Base-by-base conservation (phyloP, 2,113 vertebrate species). In the Sprattus sprattus region DNA sequence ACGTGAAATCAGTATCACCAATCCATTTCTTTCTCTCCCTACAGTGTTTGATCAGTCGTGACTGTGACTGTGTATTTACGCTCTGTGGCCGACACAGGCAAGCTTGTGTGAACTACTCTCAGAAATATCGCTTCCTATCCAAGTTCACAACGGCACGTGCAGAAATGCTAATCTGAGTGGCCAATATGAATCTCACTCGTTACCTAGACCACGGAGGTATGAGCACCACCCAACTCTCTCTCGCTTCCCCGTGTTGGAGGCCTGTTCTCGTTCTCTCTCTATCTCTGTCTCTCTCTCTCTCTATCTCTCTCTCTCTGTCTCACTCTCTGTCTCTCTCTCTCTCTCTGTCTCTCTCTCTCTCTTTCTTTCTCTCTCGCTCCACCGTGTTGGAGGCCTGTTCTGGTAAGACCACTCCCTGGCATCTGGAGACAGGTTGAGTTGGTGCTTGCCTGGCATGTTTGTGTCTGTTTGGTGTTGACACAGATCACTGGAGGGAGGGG, bases 401-500 rank as follows among this genome's bases (percentile, higher is more conserved):
- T 78, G 71, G 28, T 78, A 44, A 3, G 71, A 16, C 28, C 22
- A 2, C 57, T 6, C 18, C 4, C 6, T 18, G 57, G 20, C 9
- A 67, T 67, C n/a, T n/a, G 2, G 22, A 39, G 71, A 32, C 71
- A 15, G 71, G 28, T 32, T 78, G 71, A 39, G 15, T 5, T 78
- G 25, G 10, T 78, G 32, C 71, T 16, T 78, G 71, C 16, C 71
- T 78, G 28, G 71, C 71, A 75, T 75, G 28, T 39, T 32, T 78
- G 28, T 39, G 71, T 78, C 25, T 78, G 71, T 78, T 78, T 78
- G 10, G 32, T 78, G 71, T 78, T 78, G 71, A 78, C 71, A 67
- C 64, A 25, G 9, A 78, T 13, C 28, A 32, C 6, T 18, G 3
- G 28, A 13, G 71, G 28, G 3, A 11, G 4, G 71, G 28, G 28